Evolutionary conservation across 2,888 invertebrate genomes (phyloP).

Genomic region (Sphinx pinastri): DNA sequence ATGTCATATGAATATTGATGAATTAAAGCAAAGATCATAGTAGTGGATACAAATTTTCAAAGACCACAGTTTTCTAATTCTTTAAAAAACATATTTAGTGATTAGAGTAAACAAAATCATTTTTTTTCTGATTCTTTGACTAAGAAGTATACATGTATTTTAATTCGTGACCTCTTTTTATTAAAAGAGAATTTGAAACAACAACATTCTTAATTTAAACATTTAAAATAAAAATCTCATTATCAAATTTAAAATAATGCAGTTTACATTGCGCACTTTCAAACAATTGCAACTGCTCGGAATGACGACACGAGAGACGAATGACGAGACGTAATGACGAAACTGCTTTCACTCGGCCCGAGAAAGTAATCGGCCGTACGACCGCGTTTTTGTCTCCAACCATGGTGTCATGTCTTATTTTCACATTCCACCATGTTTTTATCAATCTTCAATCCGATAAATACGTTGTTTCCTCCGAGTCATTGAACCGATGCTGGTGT

Average conservation of each 20-base stretch:
- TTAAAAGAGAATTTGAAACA: no score
- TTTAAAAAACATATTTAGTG: no score
- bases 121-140: no score
- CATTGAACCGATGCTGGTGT: background rate
- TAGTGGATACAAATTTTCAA: no score
- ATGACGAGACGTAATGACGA: conserved; percentile 40
- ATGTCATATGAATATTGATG: no score
- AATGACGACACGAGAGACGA: conserved; percentile 36
- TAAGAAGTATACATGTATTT: no score
- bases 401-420: conserved; percentile 27
- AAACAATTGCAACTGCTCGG: conserved; percentile 23
- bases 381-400: conserved; percentile 42
- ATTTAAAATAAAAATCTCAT: no score
- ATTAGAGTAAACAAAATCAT: no score
- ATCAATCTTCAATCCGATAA: background rate
- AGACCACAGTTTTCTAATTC: no score
- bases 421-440: conserved; percentile 12
- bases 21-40: no score
- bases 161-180: no score
- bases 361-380: conserved; percentile 53
- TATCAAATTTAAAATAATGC: background rate
- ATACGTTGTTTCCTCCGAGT: background rate
- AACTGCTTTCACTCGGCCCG: conserved; percentile 48
- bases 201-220: no score
- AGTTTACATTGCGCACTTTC: background rate